Base-by-base conservation (phyloP, 2,113 vertebrate genomes). In the Corythaeola cristata region DNA sequence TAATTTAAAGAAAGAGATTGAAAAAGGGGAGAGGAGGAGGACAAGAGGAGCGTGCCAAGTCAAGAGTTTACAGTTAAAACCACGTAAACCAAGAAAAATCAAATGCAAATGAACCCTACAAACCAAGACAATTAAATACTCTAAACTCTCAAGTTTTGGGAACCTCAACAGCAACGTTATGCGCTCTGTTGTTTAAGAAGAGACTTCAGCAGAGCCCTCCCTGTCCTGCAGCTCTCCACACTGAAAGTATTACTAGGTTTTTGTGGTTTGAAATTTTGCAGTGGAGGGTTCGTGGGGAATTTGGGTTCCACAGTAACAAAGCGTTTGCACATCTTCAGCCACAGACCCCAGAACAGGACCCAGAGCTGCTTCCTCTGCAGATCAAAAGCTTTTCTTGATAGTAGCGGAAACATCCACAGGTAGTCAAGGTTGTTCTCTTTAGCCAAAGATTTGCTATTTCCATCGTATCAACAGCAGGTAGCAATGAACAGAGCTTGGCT, bases 41-140 rank as follows among this genome's bases (percentile, higher is more conserved):
- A 28, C 8, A 50, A 79, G 41, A 77, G 16, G 32, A 76, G 66
- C 9, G 12, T 39, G 37, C 64, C 72, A 76, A 58, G 52, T 80
- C 71, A 85, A 55, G 59, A 76, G 50, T 91, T 92, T 75, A 68
- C 84, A 77, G 16, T 79, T 71, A 87, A 92, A 94, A 52, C 73
- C 56, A 68, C 3, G 5, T 63, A 79, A 93, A 81, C 64, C 68
- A 87, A 91, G 37, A 78, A 68, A 83, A 94, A 78, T 23, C 39
- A 82, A 82, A 88, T 5, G 2, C 85, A 79, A 83, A 47, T 41
- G 58, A 95, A 75, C 32, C 72, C 60, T 59, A 58, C 64, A 84
- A 89, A 89, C 69, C 85, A 63, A 91, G 49, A 77, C 74, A 94
- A 71, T 67, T 72, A 82, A 94, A 86, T 53, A 78, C 37, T 91